A percentile compares a stretch with the other conserved stretches of the same genome.
phyloP scores from a whole-genome alignment of 2,113 vertebrate genomes.

The Meleagris gallopavo region DNA sequence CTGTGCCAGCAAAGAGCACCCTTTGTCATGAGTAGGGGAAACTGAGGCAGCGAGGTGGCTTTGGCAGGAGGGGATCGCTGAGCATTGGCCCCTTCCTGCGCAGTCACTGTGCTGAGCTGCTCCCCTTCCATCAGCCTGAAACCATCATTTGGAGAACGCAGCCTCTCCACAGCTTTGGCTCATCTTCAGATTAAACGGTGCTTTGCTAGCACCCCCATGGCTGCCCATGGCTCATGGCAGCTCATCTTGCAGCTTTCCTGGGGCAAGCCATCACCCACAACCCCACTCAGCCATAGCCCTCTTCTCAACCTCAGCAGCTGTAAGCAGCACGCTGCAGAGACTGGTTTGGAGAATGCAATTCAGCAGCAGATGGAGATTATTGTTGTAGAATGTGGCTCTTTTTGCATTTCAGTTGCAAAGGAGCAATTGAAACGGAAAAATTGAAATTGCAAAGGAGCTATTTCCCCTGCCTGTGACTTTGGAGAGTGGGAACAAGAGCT shows the following conservation, averaged over 20 bases:
- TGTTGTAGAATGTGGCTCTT: not conserved
- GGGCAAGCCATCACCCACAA: fast-evolving
- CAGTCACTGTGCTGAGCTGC: not conserved
- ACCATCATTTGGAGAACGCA: constrained; percentile 36
- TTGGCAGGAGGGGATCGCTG: not conserved
- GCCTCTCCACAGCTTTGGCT: not conserved
- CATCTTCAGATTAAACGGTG: not conserved
- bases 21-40: not conserved
- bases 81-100: not conserved
- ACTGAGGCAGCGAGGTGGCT: not conserved
- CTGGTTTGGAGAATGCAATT: not conserved
- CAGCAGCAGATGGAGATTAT: not conserved
- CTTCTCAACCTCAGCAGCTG: not conserved
- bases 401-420: not conserved
- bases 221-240: not conserved
- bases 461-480: not conserved
- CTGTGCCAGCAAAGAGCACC: not conserved
- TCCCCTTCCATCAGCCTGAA: constrained; percentile 15
- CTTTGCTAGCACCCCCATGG: not conserved
- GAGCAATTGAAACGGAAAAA: not conserved
- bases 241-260: not conserved
- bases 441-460: not conserved
- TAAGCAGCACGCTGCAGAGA: not conserved
- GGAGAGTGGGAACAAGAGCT: not conserved
- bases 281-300: not conserved